These are phyloP conservation scores for Drosophila lacicola DNA, from an alignment of 2,888 invertebrate species.

Conservation along the genomic window DNA sequence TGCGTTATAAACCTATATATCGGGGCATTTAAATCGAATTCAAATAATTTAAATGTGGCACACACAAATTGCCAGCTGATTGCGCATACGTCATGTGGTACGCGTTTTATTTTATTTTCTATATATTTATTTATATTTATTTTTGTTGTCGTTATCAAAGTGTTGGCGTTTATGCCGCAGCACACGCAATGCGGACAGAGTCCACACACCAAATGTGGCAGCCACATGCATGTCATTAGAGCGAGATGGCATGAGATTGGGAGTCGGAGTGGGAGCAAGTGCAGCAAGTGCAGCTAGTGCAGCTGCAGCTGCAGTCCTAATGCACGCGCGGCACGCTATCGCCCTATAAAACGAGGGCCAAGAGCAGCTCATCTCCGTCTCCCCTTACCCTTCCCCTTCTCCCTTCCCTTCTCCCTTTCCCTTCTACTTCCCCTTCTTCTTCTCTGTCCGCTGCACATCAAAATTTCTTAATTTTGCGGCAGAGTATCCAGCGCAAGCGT, in stretches of 20 bases:
- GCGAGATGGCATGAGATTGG: constrained; percentile 7
- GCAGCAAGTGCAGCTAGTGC: constrained; percentile 24
- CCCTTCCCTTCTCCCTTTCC: constrained; percentile 1
- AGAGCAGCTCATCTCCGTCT: not conserved
- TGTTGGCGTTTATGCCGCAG: constrained; percentile 11
- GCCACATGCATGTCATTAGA: constrained; percentile 77
- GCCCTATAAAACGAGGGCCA: constrained; percentile 72
- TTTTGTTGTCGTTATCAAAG: not conserved
- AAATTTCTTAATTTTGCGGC: constrained; percentile 70
- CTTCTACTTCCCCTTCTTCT: not conserved
- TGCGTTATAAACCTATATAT: not conserved
- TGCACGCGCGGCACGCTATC: constrained; percentile 77
- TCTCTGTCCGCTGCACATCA: constrained; percentile 53
- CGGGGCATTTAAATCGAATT: not conserved
- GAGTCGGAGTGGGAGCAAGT: too few species aligned
- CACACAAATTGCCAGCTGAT: constrained; percentile 22
- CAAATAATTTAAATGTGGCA: constrained; percentile 7
- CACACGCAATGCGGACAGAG: constrained; percentile 43
- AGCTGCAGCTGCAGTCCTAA: constrained; percentile 57
- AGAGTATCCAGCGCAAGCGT: constrained; percentile 15
- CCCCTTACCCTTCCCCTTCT: not conserved
- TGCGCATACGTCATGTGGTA: constrained; percentile 44
- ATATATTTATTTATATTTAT: not conserved
- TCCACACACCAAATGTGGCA: constrained; percentile 49
- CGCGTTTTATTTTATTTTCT: not conserved